Evolutionary conservation across 2,888 invertebrate species (phyloP).

Genomic region (Gortyna flavago): DNA sequence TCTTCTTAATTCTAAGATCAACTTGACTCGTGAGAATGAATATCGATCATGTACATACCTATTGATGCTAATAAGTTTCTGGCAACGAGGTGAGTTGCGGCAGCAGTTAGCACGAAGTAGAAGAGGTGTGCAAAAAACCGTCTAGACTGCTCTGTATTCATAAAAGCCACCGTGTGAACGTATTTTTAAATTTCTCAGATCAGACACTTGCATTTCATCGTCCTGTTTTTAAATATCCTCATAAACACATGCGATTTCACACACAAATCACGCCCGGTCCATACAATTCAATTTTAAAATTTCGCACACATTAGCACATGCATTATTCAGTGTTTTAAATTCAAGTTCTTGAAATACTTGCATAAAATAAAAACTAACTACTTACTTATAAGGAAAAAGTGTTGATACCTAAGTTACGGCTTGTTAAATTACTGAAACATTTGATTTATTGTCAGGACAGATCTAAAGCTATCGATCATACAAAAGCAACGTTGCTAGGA

Average conservation of each 20-base stretch:
- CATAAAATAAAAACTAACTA: conserved; percentile 8
- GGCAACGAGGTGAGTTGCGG: conserved; percentile 15
- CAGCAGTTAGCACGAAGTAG: conserved; percentile 28
- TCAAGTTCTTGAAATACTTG: conserved; percentile 38
- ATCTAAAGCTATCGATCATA: conserved; percentile 53
- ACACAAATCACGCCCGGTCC: conserved; percentile 52
- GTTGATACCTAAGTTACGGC: no score
- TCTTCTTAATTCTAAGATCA: conserved; percentile 11
- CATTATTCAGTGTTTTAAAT: conserved; percentile 48
- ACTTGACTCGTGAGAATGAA: conserved; percentile 4
- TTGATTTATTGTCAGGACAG: background rate
- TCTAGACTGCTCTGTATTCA: conserved; percentile 51
- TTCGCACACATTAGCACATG: conserved; percentile 33
- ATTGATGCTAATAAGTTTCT: conserved; percentile 25
- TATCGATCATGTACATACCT: background rate
- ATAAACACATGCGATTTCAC: conserved; percentile 36
- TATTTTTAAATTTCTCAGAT: conserved; percentile 49
- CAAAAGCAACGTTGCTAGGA: conserved; percentile 61
- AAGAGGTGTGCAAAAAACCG: conserved; percentile 25
- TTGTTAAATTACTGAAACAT: conserved; percentile 12
- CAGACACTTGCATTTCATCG: conserved; percentile 41
- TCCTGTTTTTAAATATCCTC: conserved; percentile 46
- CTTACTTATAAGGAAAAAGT: conserved; percentile 1
- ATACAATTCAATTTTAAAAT: conserved; percentile 31
- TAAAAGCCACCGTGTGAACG: conserved; percentile 22